Percentiles rank a stretch among this genome's conserved stretches.
These are phyloP conservation scores for Deilephila elpenor DNA, from an alignment of 2,888 invertebrate species.

Conservation along the genomic window DNA sequence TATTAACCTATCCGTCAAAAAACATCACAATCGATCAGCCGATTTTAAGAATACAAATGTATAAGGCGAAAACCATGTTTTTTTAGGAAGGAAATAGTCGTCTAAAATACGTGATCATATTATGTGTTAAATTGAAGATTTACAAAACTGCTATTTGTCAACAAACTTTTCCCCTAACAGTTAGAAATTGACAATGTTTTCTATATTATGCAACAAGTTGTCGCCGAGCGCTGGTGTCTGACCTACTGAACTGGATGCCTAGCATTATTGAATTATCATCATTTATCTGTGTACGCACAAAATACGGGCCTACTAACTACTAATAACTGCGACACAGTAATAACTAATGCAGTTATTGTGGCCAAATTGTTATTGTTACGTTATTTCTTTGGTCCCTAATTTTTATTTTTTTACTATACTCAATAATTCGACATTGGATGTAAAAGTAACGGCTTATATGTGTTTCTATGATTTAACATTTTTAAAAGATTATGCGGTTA, in stretches of 20 bases:
- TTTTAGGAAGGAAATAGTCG: not conserved
- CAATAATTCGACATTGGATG: not conserved
- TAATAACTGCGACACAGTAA: no score
- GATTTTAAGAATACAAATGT: not conserved
- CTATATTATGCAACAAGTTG: not conserved
- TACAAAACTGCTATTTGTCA: not conserved
- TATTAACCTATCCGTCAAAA: no score
- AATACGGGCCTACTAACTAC: no score
- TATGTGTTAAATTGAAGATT: no score
- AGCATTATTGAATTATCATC: conserved; percentile 32
- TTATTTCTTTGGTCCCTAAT: no score
- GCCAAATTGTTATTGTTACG: no score
- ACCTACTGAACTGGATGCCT: conserved; percentile 31
- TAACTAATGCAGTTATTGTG: no score
- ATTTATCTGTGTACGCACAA: conserved; percentile 24
- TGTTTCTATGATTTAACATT: no score
- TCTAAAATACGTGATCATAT: no score
- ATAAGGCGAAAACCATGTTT: not conserved
- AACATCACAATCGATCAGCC: no score
- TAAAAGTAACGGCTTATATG: not conserved
- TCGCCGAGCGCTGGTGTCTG: not conserved
- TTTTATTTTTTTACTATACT: no score
- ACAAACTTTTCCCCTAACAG: not conserved
- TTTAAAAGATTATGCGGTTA: no score
- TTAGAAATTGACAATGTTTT: conserved; percentile 1